phyloP scores from a whole-genome alignment of 2,888 invertebrate species.

The Zootermopsis nevadensis region DNA sequence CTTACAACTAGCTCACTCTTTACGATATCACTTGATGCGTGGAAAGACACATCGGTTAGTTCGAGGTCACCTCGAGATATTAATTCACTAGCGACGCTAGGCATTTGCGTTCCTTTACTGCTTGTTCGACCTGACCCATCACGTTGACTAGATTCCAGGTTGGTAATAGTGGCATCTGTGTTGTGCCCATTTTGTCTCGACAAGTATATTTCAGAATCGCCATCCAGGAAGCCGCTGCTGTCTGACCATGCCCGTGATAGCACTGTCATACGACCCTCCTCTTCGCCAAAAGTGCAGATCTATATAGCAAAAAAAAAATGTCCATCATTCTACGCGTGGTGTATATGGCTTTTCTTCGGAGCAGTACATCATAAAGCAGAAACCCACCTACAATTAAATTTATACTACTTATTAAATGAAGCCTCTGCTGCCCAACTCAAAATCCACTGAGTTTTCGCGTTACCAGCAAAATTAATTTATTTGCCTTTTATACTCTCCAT shows the following conservation, averaged over 20 bases:
- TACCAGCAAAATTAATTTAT: too few species aligned
- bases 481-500: too few species aligned
- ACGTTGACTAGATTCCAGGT: not conserved
- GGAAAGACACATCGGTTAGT: not conserved
- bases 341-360: too few species aligned
- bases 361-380: too few species aligned
- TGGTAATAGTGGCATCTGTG: not conserved
- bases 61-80: not conserved
- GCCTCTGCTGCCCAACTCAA: too few species aligned
- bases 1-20: not conserved
- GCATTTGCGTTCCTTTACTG: not conserved
- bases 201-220: conserved; percentile 33
- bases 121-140: not conserved
- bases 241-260: conserved; percentile 49
- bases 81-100: not conserved
- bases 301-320: not conserved
- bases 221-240: conserved; percentile 52
- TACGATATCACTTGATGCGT: not conserved
- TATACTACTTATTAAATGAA: too few species aligned
- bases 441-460: too few species aligned
- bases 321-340: too few species aligned
- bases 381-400: too few species aligned
- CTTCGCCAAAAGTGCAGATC: conserved; percentile 45
- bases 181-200: not conserved
- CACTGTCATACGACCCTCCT: conserved; percentile 10